Base-by-base conservation (phyloP, 2,113 vertebrate genomes). In the Oryzias curvinotus region DNA sequence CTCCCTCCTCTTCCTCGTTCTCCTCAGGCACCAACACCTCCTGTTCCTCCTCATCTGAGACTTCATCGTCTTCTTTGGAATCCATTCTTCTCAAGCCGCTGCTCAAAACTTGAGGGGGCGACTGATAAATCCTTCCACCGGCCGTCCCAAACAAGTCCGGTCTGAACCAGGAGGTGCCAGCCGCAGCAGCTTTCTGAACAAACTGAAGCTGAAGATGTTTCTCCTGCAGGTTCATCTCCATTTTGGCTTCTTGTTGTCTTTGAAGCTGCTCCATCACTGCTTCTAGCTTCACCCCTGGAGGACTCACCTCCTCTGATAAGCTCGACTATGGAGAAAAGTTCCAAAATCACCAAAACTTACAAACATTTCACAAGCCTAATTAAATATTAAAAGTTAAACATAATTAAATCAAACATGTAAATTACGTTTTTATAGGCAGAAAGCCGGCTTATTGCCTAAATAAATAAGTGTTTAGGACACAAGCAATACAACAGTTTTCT, bases 261-360 rank as follows among this genome's bases (percentile, higher is more conserved):
- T 96, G 95, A 75, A 95, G 91, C 67, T 96, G 95, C 80, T 97
- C 96, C 89, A 99, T 96, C 73, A 94, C 87, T 2, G 93, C 94
- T 75, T 93, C 90, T 56, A 95, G 88, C 87, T 94, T 96, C 89
- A 96, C 88, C 49, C 90, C 91, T n/a, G 49, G 86, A 76, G 79
- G 88, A 68, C 53, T 75, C 58, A 88, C 86, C 71, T 91, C 90
- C 55, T 92, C 91, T 13, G 90, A 68, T 53, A 91, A 74, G 59
- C 73, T 85, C 49, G 94, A 89, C 94, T 95, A 55, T 52, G 1
- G 25, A 52, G 1, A 50, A 28, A 41, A 56, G 49, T 5, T 16
- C 7, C 8, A 52, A 30, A 54, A 52, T 47, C 14, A 70, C 8
- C 15, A 10, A 77, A 45, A 60, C 4, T 36, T 12, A 36, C 36